Evolutionary conservation across 2,797 vertebrate species (phyloP).

Genomic region (Gymnoscopelus braueri): DNA sequence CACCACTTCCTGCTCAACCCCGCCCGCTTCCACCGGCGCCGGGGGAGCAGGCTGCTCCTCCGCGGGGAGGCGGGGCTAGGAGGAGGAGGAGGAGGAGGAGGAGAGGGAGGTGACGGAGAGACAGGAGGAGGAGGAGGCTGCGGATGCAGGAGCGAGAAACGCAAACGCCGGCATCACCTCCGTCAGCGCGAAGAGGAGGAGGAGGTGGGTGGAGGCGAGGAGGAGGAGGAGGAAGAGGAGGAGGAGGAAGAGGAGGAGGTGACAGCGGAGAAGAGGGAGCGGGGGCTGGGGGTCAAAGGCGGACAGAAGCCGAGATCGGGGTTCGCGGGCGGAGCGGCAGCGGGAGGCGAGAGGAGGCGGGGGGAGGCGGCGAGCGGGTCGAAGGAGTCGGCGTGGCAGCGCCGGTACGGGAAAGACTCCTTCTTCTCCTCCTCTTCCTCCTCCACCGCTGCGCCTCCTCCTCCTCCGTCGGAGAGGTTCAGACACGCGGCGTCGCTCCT

Average conservation of each 20-base stretch:
- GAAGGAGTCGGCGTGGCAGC: conserved; percentile 88
- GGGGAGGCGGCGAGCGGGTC: conserved; percentile 71
- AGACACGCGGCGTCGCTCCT: conserved; percentile 82
- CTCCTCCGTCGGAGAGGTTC: conserved; percentile 83
- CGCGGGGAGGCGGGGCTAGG: conserved; percentile 83
- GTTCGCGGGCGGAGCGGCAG: conserved; percentile 56
- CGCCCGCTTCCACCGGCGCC: conserved; percentile 94
- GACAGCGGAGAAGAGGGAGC: not conserved
- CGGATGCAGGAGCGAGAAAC: conserved; percentile 83
- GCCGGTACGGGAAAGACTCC: conserved; percentile 85
- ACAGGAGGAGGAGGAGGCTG: conserved; percentile 77
- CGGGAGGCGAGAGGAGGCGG: conserved; percentile 53
- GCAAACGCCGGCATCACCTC: conserved; percentile 92
- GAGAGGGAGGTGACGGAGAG: conserved; percentile 60
- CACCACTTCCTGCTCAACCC: conserved; percentile 95
- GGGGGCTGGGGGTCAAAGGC: not conserved
- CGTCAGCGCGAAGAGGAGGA: conserved; percentile 84
- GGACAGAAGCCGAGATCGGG: conserved; percentile 60
- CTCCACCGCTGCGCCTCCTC: conserved; percentile 68
- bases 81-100: conserved; percentile 78
- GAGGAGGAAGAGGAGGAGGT: conserved; percentile 7
- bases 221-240: conserved; percentile 51
- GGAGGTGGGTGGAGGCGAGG: conserved; percentile 63
- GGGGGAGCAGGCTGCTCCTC: conserved; percentile 88
- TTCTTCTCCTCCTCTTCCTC: conserved; percentile 69